Evolutionary conservation across 23 tunicate species (phyloP).

Genomic region (Oikopleura albicans): DNA sequence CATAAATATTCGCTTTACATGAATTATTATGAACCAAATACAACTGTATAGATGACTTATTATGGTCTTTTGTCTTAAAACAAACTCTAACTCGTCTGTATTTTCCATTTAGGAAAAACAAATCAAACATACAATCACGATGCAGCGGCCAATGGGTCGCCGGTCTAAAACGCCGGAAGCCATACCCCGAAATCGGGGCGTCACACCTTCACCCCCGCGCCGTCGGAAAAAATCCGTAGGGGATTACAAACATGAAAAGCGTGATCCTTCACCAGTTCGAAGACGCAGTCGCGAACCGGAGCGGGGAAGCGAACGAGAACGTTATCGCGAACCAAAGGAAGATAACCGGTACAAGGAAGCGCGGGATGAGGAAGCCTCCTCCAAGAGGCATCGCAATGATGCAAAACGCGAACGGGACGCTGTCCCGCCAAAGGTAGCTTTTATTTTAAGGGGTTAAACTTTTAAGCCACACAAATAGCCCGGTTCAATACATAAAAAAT

Average conservation of each 20-base stretch:
- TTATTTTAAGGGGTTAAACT: not conserved
- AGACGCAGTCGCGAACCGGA: not conserved
- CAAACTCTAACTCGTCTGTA: no score
- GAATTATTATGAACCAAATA: no score
- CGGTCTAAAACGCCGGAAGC: conserved; percentile 11
- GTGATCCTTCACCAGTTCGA: not conserved
- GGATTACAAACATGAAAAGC: not conserved
- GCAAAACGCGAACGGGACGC: not conserved
- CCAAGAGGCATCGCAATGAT: no score
- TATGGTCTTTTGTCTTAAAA: no score
- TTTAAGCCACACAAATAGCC: not conserved
- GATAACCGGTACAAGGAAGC: no score
- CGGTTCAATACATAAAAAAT: not conserved
- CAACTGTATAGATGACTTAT: no score
- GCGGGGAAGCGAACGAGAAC: not conserved
- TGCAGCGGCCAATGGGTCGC: conserved; percentile 13
- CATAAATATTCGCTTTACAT: no score
- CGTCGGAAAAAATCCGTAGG: not conserved
- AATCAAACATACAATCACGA: not conserved
- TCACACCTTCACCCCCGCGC: not conserved
- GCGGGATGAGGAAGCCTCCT: no score
- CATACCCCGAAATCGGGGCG: not conserved
- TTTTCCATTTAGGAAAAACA: not conserved
- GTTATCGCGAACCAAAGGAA: not conserved
- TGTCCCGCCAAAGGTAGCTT: not conserved